Base-by-base conservation (phyloP, 30 jellyfish, hydroid and myxozoan genomes). In the Hydractinia echinata region DNA sequence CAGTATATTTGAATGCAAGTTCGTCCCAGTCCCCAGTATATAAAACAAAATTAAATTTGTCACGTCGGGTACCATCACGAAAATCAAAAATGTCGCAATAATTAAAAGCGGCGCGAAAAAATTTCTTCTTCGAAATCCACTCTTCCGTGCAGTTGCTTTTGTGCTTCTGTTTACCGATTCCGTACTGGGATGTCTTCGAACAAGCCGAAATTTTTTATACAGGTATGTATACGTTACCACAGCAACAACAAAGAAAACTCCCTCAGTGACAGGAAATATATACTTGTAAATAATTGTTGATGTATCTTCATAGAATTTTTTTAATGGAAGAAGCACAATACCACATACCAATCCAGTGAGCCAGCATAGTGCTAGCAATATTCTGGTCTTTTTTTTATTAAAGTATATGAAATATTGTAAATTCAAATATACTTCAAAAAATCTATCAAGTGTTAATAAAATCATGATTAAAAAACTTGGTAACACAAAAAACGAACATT, bases 401-500 rank as follows among this genome's bases (percentile, higher is more conserved):
- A 74, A 11, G 8, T 49, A n/a, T 48, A 74, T 5, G 21, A 48
- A 48, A 48, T 74, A 74, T 48, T 51, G 51, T n/a, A 74, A 9
- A 10, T 74, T 74, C 13, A 74, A 74, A 10, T 18, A 74, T 48
- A 74, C 20, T 55, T 74, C 83, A 10, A 74, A 58, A 50, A 74
- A 74, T n/a, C 83, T 54, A 44, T 74, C 66, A 4, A 74, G 4
- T 11, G 83, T 58, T 10, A 74, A 51, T 10, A 74, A 16, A 55
- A 58, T 51, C 83, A 74, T 74, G 6, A 74, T 74, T 48, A 54
- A 55, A 13, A 74, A 49, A 50, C 83, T 30, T 5, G 83, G 83
- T 4, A 74, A 49, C 20, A 74, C 83, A 74, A 74, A 74, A 18
- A 74, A 48, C 4, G 83, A 21, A 74, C 83, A 74, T 74, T 74